A percentile compares a stretch with the other conserved stretches of the same genome.
Conservation (phyloP, 2,888 invertebrate species). For the Caenorhabditis sinica region DNA sequence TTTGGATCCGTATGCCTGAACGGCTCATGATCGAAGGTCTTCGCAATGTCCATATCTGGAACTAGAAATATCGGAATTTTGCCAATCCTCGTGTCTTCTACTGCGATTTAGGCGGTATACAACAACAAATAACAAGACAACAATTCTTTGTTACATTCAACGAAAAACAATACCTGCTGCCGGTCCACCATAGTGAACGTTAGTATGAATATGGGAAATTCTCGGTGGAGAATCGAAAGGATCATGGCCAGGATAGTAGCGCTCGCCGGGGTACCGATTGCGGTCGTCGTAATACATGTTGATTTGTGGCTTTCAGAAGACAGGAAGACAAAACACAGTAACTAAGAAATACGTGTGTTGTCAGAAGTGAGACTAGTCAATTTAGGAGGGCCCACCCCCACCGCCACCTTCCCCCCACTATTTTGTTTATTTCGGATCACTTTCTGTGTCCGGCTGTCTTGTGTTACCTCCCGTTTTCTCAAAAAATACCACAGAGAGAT, state of each 20-base stretch:
- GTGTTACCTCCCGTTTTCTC: constrained; percentile 29
- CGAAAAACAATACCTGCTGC: constrained; percentile 28
- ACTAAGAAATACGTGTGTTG: constrained; percentile 2
- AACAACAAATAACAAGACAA: not conserved
- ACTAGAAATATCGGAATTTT: constrained; percentile 1
- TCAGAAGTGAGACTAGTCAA: constrained; percentile 22
- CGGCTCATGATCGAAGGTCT: constrained; percentile 73
- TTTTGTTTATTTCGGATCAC: constrained; percentile 62
- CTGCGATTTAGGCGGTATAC: not conserved
- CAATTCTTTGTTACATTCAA: not conserved
- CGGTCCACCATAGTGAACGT: constrained; percentile 59
- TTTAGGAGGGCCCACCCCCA: constrained; percentile 38
- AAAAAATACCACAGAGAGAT: constrained; percentile 42
- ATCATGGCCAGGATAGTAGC: constrained; percentile 48
- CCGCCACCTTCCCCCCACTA: constrained; percentile 25
- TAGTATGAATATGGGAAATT: constrained; percentile 54
- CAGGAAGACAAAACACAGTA: constrained; percentile 1
- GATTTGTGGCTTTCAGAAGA: not conserved
- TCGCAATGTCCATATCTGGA: constrained; percentile 73
- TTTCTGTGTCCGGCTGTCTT: constrained; percentile 35
- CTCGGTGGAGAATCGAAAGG: constrained; percentile 53
- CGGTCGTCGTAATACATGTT: constrained; percentile 51
- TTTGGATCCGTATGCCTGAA: constrained; percentile 72
- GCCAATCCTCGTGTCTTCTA: too few species aligned
- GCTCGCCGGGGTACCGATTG: constrained; percentile 33